A percentile compares a stretch with the other conserved stretches of the same genome.
These are phyloP conservation scores for Ataeniobius toweri DNA, from an alignment of 2,797 vertebrate genomes.

Conservation along the genomic window DNA sequence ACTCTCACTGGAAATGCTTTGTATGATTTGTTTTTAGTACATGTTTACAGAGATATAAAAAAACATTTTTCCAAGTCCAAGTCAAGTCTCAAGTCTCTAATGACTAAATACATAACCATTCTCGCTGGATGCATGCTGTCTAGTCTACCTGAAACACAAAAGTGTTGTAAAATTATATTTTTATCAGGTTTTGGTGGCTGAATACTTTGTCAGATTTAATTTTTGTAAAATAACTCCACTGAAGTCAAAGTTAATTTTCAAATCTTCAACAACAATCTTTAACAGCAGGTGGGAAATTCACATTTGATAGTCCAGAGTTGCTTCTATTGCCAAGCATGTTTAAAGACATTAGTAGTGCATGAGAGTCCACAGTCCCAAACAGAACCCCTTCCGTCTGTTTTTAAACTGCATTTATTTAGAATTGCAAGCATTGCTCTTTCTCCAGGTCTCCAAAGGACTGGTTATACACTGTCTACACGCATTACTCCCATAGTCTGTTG, in stretches of 20 bases:
- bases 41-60: neutral
- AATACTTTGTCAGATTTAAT: neutral
- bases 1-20: neutral
- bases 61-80: neutral
- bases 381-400: slow-evolving; percentile 66
- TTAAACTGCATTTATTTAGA: slow-evolving; percentile 75
- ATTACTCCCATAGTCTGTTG: slow-evolving; percentile 82
- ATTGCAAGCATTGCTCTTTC: slow-evolving; percentile 79
- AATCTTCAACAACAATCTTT: neutral
- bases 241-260: neutral
- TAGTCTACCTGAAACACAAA: neutral
- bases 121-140: neutral
- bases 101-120: neutral
- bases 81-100: neutral
- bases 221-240: neutral
- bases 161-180: neutral
- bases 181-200: neutral
- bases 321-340: slow-evolving; percentile 55
- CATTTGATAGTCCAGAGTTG: slow-evolving; percentile 57
- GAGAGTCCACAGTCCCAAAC: slow-evolving; percentile 69
- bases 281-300: slow-evolving; percentile 52
- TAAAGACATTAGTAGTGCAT: slow-evolving; percentile 75
- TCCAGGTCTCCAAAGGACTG: slow-evolving; percentile 80
- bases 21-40: neutral
- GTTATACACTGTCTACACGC: slow-evolving; percentile 85